These are phyloP conservation scores for Nematopogon swammerdamellus DNA, from an alignment of 2,888 invertebrate genomes.

Conservation along the genomic window DNA sequence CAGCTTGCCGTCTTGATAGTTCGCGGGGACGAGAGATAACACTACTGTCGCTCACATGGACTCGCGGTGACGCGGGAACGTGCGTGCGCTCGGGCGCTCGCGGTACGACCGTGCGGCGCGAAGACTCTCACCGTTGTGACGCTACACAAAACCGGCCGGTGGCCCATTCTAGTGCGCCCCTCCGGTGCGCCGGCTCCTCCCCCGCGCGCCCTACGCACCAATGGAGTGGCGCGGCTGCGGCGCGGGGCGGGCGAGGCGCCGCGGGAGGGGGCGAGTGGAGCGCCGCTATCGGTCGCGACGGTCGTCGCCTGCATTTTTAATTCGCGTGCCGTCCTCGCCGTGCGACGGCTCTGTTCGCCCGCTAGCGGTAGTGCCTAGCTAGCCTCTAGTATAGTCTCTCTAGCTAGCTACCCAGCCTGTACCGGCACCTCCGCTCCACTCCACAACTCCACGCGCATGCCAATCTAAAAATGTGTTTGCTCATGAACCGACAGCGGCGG, in stretches of 20 bases:
- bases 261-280: conserved; percentile 11
- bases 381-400: too few species aligned
- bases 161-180: conserved; percentile 7
- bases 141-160: conserved; percentile 8
- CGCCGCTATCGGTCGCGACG: conserved; percentile 36
- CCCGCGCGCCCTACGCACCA: conserved; percentile 6
- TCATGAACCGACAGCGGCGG: neutral
- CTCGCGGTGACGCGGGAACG: conserved; percentile 38
- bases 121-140: conserved; percentile 49
- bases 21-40: conserved; percentile 45
- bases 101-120: conserved; percentile 46
- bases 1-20: conserved; percentile 67
- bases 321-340: conserved; percentile 37
- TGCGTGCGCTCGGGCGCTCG: conserved; percentile 25
- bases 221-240: conserved; percentile 8
- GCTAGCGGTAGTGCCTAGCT: too few species aligned
- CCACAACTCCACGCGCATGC: neutral
- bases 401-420: too few species aligned
- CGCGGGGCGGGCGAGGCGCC: conserved; percentile 14
- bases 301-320: conserved; percentile 51
- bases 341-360: too few species aligned
- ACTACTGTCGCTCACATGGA: conserved; percentile 49
- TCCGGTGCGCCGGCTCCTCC: conserved; percentile 22
- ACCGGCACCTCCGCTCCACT: neutral
- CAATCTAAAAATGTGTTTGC: neutral